Base-by-base conservation (phyloP, 1,140 invertebrate species). In the Drosophila equinoxialis region DNA sequence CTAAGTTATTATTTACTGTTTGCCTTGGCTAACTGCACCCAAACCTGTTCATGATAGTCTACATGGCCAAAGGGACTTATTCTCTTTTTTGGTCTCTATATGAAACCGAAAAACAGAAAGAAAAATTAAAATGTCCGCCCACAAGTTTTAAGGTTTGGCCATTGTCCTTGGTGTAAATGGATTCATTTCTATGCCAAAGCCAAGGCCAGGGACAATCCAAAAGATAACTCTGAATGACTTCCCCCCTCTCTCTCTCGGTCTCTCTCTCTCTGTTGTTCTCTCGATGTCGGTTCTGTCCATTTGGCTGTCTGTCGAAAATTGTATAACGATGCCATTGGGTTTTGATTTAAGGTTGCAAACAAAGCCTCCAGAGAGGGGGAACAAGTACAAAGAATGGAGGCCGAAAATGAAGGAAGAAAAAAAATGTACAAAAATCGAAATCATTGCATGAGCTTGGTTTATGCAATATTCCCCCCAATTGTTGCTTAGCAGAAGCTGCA, bases 131-230 rank as follows among this genome's bases (percentile, higher is more conserved):
- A 60, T 35, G 41, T n/a, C 30, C 20, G 37, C 35, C 65, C 33
- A 17, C 42, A 20, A 58, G 65, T 61, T 37, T 20, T n/a, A 14
- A 39, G 41, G 6, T 23, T 10, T 10, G 35, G n/a, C 17, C 41
- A 35, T 17, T 6, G 73, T 55, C 74, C 74, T 77, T 76, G 54
- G 20, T 10, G 51, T 41, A 68, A 76, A 76, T 76, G 73, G 73
- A 69, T 76, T 76, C 68, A 1, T 39, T 59, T 76, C 73, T 35
- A 23, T 68, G 68, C 68, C 64, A 45, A 57, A 37, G 45, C 23
- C 55, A 77, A 77, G 73, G 74, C 69, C 69, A 77, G 20, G 73
- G 73, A 30, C 74, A 77, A 66, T 60, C 73, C 60, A 59, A 39
- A 42, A 76, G 76, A 76, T 62, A 63, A 48, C 45, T 30, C 45